Evolutionary conservation across 2,888 invertebrate genomes (phyloP).

Genomic region (Exocentrus adspersus): DNA sequence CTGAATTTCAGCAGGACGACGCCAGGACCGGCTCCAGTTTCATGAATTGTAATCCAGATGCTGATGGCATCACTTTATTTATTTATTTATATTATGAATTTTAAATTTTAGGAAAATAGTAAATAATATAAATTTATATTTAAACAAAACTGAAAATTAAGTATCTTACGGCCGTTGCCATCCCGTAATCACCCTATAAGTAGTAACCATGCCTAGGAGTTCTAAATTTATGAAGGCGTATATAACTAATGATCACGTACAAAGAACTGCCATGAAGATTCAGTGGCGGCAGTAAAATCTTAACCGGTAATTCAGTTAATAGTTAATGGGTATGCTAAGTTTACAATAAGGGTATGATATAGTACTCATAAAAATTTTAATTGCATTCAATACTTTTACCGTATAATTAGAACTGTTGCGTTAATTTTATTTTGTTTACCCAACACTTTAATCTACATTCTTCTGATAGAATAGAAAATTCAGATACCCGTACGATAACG

Average conservation of each 20-base stretch:
- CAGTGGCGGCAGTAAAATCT: constrained; percentile 10
- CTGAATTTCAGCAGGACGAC: too few species aligned
- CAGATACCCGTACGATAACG: too few species aligned
- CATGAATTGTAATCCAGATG: too few species aligned
- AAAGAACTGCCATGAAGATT: not conserved
- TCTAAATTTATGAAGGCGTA: not conserved
- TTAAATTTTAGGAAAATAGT: too few species aligned
- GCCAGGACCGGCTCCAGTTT: too few species aligned
- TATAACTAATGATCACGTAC: not conserved
- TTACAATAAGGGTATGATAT: constrained; percentile 1
- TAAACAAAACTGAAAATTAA: too few species aligned
- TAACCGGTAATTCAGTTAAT: constrained; percentile 2
- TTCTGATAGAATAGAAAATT: too few species aligned
- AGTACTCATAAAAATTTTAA: not conserved
- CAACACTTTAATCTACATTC: too few species aligned
- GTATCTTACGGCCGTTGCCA: too few species aligned
- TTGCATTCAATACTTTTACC: not conserved
- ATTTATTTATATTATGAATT: too few species aligned
- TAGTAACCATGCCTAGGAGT: not conserved
- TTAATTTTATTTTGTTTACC: not conserved
- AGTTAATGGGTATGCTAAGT: not conserved
- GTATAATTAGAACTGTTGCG: not conserved
- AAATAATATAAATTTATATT: too few species aligned
- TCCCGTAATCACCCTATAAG: not conserved
- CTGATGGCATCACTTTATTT: too few species aligned